These are phyloP conservation scores for Lepidocyrtinus sp. DNA, from an alignment of 2,888 invertebrate genomes.

Conservation along the genomic window DNA sequence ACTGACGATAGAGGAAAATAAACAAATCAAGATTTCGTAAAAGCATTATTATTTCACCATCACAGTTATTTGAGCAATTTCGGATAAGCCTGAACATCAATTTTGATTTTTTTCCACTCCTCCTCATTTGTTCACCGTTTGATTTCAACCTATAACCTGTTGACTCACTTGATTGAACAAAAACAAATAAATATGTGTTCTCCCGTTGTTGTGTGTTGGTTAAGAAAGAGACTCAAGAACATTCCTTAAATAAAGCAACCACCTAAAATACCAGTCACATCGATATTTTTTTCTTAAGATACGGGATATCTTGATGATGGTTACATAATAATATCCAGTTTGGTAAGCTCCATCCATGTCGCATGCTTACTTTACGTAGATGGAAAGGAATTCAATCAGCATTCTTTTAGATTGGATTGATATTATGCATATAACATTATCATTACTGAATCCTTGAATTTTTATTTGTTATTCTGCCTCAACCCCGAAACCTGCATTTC, in stretches of 20 bases:
- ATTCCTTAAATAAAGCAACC: too few species aligned
- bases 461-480: constrained; percentile 37
- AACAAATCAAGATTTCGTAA: constrained; percentile 9
- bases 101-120: too few species aligned
- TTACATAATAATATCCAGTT: too few species aligned
- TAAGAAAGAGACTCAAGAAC: too few species aligned
- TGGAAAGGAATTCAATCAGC: constrained; percentile 59
- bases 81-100: not conserved
- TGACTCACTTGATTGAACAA: not conserved
- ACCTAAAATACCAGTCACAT: too few species aligned
- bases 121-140: not conserved
- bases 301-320: too few species aligned
- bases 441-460: not conserved
- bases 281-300: too few species aligned
- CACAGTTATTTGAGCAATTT: constrained; percentile 4
- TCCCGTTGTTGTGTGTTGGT: too few species aligned
- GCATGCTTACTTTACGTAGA: too few species aligned
- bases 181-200: constrained; percentile 1
- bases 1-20: not conserved
- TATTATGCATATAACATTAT: constrained; percentile 33
- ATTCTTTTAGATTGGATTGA: constrained; percentile 57
- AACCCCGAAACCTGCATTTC: constrained; percentile 1
- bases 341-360: too few species aligned
- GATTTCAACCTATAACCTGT: not conserved
- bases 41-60: not conserved